Evolutionary conservation across 2,797 vertebrate species (phyloP).

Genomic region (Pyrrhura leucotis): DNA sequence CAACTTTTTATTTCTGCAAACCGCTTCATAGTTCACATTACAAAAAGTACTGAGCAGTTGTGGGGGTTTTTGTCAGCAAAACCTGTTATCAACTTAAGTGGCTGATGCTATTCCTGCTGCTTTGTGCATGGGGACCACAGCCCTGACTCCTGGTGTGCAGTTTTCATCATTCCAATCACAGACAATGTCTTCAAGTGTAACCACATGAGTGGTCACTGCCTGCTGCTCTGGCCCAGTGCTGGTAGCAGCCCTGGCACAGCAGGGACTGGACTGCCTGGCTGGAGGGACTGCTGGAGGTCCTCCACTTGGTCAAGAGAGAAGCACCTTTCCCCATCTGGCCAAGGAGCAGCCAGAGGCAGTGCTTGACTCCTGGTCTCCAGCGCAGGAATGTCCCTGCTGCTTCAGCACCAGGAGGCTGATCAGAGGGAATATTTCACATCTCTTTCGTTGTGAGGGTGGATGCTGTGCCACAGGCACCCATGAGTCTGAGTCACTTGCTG

Average conservation of each 20-base stretch:
- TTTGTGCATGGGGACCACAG: rapidly evolving
- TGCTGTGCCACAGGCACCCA: neutral
- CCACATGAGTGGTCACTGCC: rapidly evolving
- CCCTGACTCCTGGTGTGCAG: neutral
- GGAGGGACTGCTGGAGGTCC: neutral
- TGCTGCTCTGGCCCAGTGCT: rapidly evolving
- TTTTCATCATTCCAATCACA: neutral
- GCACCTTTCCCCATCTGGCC: neutral
- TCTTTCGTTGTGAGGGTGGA: neutral
- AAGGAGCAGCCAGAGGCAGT: neutral
- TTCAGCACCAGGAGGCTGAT: neutral
- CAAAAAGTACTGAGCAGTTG: rapidly evolving
- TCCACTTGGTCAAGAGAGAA: neutral
- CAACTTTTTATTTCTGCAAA: neutral
- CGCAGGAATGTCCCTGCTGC: neutral
- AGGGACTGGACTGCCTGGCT: neutral
- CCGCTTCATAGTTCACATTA: neutral
- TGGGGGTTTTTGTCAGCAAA: neutral
- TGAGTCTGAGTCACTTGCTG: slow-evolving; percentile 34
- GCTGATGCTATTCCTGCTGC: neutral
- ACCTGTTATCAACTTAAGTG: neutral
- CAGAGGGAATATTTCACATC: neutral
- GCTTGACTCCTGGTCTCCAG: neutral
- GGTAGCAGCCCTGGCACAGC: neutral
- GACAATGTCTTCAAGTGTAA: rapidly evolving